Percentiles rank a stretch among this genome's conserved stretches.
phyloP scores from a whole-genome alignment of 2,888 invertebrate species.

The Synanthedon vespiformis region DNA sequence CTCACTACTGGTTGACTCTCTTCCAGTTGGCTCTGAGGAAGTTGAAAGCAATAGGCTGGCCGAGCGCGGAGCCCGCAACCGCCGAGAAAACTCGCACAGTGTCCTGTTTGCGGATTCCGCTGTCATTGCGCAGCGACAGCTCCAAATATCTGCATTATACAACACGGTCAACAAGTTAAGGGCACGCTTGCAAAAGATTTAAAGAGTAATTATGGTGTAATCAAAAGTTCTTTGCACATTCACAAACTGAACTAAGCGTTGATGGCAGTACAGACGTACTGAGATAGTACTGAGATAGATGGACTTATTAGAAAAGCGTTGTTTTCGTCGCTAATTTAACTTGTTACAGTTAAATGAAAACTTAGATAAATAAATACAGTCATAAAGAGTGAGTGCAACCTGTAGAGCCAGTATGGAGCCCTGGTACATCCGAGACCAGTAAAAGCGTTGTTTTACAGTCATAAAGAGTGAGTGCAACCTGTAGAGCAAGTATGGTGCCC shows the following conservation, averaged over 20 bases:
- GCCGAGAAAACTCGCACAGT: conserved; percentile 80
- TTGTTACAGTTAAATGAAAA: too few species aligned
- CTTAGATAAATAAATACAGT: too few species aligned
- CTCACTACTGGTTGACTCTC: conserved; percentile 79
- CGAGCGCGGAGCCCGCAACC: conserved; percentile 80
- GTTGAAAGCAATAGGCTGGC: conserved; percentile 84
- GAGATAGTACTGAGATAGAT: too few species aligned
- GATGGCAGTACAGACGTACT: too few species aligned
- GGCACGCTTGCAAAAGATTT: background rate
- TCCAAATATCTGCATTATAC: conserved; percentile 74
- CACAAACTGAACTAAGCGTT: too few species aligned
- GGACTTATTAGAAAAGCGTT: too few species aligned
- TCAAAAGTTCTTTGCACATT: background rate
- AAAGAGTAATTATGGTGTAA: background rate
- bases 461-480: conserved; percentile 38
- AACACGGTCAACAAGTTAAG: background rate
- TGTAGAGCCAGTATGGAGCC: too few species aligned
- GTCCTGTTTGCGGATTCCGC: conserved; percentile 87
- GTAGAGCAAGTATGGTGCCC: conserved; percentile 84
- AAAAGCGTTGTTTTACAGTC: too few species aligned
- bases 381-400: too few species aligned
- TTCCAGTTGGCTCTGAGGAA: conserved; percentile 83
- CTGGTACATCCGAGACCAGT: too few species aligned
- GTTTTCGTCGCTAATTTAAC: too few species aligned
- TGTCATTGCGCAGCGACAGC: conserved; percentile 77